Conservation (phyloP, 1,140 invertebrate species). For the Colletes latitarsis region DNA sequence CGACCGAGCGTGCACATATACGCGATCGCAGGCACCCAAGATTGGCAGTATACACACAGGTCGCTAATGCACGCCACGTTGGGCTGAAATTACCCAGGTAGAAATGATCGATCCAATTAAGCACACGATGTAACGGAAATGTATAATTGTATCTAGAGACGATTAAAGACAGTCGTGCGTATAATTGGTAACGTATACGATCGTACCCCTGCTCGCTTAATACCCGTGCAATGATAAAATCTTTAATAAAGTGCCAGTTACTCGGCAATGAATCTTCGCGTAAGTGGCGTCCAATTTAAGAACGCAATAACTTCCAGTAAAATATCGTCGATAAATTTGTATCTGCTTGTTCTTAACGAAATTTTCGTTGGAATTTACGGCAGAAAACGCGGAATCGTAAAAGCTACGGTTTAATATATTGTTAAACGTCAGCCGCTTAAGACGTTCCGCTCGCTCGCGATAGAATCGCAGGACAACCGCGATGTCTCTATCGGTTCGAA, state of each 20-base stretch:
- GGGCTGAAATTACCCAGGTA: conserved; percentile 44
- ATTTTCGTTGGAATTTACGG: background rate
- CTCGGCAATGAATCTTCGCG: conserved; percentile 14
- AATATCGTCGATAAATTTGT: conserved; percentile 19
- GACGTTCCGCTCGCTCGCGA: too few species aligned
- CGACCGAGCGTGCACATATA: background rate
- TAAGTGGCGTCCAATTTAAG: conserved; percentile 23
- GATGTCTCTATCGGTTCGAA: background rate
- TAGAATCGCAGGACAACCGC: background rate
- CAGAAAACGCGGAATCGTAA: background rate
- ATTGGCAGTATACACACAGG: background rate
- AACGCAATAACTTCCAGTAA: conserved; percentile 12
- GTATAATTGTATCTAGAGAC: conserved; percentile 37
- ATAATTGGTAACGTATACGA: conserved; percentile 36
- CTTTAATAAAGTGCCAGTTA: conserved; percentile 34
- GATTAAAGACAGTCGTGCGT: conserved; percentile 31
- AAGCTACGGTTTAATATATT: background rate
- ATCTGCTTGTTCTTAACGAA: background rate
- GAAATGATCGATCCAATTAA: conserved; percentile 53
- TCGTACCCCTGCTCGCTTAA: background rate
- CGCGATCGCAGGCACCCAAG: background rate
- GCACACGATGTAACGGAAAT: conserved; percentile 41
- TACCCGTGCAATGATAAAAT: conserved; percentile 35
- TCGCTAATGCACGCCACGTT: conserved; percentile 23
- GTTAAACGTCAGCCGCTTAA: too few species aligned